Evolutionary conservation across 2,888 invertebrate species (phyloP).

Genomic region (Aradus depressus): DNA sequence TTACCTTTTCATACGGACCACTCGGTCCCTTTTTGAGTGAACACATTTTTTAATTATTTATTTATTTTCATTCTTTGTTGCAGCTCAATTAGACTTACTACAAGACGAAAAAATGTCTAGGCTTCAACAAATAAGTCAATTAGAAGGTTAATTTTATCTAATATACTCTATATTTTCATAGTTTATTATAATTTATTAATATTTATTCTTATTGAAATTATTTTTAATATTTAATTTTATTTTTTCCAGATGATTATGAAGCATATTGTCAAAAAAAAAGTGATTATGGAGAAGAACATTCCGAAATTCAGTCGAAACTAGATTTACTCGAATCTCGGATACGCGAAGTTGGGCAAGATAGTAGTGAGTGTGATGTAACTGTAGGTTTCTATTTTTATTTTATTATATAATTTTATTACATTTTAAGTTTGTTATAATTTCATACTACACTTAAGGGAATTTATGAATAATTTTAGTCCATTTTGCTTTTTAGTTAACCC

Average conservation of each 20-base stretch:
- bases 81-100: slow-evolving; percentile 24
- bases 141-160: slow-evolving; percentile 20
- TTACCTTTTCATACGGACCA: too few species aligned
- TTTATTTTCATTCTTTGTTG: slow-evolving; percentile 9
- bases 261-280: slow-evolving; percentile 7
- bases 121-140: slow-evolving; percentile 20
- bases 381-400: too few species aligned
- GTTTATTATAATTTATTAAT: background rate
- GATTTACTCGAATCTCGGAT: slow-evolving; percentile 13
- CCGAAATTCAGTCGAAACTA: slow-evolving; percentile 1
- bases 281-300: slow-evolving; percentile 10
- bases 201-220: background rate
- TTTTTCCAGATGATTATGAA: slow-evolving; percentile 14
- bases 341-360: too few species aligned
- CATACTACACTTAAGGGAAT: too few species aligned
- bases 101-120: slow-evolving; percentile 23
- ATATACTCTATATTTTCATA: background rate
- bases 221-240: background rate
- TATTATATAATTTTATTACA: too few species aligned
- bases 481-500: too few species aligned
- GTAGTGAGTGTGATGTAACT: too few species aligned
- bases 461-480: too few species aligned
- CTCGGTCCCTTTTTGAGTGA: too few species aligned
- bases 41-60: background rate
- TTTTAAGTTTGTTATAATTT: too few species aligned